Conservation (phyloP, 2,888 invertebrate species). For the Bugula neritina region DNA sequence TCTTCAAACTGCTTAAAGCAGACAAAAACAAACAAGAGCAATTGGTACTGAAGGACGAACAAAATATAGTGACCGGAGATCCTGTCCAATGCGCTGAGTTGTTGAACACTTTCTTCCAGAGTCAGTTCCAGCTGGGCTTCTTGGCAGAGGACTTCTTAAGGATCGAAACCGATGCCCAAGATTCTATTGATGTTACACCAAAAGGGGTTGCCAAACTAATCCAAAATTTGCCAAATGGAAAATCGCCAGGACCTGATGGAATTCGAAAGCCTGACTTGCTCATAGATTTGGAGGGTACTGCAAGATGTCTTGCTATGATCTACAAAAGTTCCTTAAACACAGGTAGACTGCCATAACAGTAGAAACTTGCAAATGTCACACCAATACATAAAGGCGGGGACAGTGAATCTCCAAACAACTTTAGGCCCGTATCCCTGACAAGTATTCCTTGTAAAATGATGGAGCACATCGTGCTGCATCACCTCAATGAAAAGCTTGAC, state of each 20-base stretch:
- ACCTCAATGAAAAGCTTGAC: not conserved
- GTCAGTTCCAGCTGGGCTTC: not conserved
- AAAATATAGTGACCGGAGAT: not conserved
- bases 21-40: not conserved
- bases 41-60: not conserved
- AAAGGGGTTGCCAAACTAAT: not conserved
- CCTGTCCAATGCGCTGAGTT: not conserved
- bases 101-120: not conserved
- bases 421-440: not conserved
- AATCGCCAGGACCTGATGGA: constrained; percentile 4
- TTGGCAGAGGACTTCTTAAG: not conserved
- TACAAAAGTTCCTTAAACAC: not conserved
- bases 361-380: not conserved
- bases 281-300: not conserved
- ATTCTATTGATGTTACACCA: not conserved
- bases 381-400: constrained; percentile 6
- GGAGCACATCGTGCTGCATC: not conserved
- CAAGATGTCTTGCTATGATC: not conserved
- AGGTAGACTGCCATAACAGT: not conserved
- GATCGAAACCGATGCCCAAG: not conserved
- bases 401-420: not conserved
- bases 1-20: not conserved
- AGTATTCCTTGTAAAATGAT: constrained; percentile 16
- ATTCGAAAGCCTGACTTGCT: not conserved
- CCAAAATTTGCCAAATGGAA: not conserved